These are phyloP conservation scores for Pteromalus puparum DNA, from an alignment of 1,140 invertebrate genomes.

Conservation along the genomic window DNA sequence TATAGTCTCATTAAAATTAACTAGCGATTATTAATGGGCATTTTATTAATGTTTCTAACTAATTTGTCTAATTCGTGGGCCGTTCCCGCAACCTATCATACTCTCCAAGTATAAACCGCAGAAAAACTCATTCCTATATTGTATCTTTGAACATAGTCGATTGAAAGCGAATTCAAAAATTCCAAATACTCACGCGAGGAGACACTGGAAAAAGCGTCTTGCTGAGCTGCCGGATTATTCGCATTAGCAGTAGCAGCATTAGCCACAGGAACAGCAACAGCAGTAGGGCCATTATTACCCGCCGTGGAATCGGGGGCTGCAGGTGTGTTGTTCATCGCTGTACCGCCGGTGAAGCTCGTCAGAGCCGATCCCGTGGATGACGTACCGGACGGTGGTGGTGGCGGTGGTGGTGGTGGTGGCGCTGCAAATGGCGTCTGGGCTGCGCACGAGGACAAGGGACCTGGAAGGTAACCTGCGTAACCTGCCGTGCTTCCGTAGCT, in stretches of 20 bases:
- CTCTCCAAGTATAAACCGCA: too few species aligned
- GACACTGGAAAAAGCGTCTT: constrained; percentile 70
- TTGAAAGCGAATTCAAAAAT: background rate
- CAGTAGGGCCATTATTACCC: constrained; percentile 76
- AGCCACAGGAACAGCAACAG: constrained; percentile 61
- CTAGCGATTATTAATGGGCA: too few species aligned
- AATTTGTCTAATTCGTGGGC: too few species aligned
- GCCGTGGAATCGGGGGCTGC: constrained; percentile 82
- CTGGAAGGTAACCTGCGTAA: constrained; percentile 86
- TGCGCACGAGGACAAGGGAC: constrained; percentile 77
- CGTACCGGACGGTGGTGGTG: constrained; percentile 81
- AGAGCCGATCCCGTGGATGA: constrained; percentile 72
- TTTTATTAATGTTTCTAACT: too few species aligned
- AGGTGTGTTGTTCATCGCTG: constrained; percentile 72
- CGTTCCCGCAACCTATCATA: too few species aligned
- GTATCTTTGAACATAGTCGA: background rate
- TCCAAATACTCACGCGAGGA: constrained; percentile 67
- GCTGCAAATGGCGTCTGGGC: constrained; percentile 81
- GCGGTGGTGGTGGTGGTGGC: constrained; percentile 75
- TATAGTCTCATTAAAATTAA: too few species aligned
- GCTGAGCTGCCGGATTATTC: constrained; percentile 65
- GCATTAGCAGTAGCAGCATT: constrained; percentile 58
- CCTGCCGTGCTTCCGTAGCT: constrained; percentile 88
- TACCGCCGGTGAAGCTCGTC: constrained; percentile 68
- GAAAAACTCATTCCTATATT: background rate